Conservation (phyloP, 30 jellyfish, hydroid and myxozoan species). For the Rhopilema esculentum region DNA sequence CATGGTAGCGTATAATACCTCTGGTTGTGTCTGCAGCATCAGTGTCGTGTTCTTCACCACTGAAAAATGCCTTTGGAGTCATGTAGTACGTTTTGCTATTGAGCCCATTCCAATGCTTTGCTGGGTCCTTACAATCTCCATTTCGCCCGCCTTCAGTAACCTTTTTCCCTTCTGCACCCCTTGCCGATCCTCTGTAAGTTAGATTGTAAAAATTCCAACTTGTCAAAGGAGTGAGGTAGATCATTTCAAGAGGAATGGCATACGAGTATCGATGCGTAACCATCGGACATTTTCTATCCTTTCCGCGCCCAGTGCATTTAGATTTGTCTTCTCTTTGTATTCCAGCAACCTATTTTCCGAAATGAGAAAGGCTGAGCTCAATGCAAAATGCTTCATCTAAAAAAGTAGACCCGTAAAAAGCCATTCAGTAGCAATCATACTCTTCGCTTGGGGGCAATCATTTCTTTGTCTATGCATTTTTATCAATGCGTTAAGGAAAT, state of each 20-base stretch:
- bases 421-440: too few species aligned
- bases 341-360: slow-evolving; percentile 38
- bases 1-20: neutral
- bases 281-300: slow-evolving; percentile 47
- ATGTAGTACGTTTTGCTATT: slow-evolving; percentile 68
- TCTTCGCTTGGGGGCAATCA: too few species aligned
- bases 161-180: slow-evolving; percentile 29
- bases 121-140: slow-evolving; percentile 67
- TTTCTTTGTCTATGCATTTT: too few species aligned
- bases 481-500: too few species aligned
- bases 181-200: slow-evolving; percentile 48
- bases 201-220: slow-evolving; percentile 82
- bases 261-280: slow-evolving; percentile 71
- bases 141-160: slow-evolving; percentile 67
- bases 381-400: neutral
- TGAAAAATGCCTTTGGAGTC: slow-evolving; percentile 72
- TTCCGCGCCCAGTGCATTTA: slow-evolving; percentile 14
- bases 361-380: neutral
- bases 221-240: slow-evolving; percentile 78
- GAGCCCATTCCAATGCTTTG: slow-evolving; percentile 63
- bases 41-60: slow-evolving; percentile 54
- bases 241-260: slow-evolving; percentile 85
- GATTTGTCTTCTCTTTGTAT: slow-evolving; percentile 17
- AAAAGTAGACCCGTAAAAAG: too few species aligned
- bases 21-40: slow-evolving; percentile 71